These are phyloP conservation scores for Phycodurus eques DNA, from an alignment of 2,113 vertebrate genomes.

Conservation along the genomic window DNA sequence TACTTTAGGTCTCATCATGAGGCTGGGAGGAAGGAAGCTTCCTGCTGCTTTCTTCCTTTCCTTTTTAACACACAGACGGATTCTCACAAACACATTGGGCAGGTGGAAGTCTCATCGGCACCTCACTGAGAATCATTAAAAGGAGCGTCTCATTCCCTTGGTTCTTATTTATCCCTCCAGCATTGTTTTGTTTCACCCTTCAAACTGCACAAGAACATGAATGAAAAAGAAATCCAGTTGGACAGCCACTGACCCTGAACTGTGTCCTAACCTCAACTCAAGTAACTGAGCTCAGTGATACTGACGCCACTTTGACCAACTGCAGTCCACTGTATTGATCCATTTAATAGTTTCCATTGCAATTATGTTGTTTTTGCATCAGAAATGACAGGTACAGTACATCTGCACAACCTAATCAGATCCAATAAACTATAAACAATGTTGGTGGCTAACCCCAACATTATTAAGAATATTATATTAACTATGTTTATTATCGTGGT, in stretches of 20 bases:
- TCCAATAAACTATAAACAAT: background rate
- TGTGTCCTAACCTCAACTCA: constrained; percentile 23
- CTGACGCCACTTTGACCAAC: constrained; percentile 32
- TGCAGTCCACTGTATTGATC: background rate
- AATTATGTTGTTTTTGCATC: background rate
- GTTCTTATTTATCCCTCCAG: constrained; percentile 26
- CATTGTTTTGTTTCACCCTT: constrained; percentile 18
- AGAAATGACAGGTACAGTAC: background rate
- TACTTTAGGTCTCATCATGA: constrained; percentile 20
- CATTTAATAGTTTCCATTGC: background rate
- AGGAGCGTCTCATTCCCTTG: constrained; percentile 23
- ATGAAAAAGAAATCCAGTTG: constrained; percentile 24
- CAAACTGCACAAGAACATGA: constrained; percentile 22
- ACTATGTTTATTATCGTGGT: too few species aligned
- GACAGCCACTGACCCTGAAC: constrained; percentile 23
- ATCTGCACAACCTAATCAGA: background rate
- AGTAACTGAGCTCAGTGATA: constrained; percentile 6
- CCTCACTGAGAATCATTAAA: constrained; percentile 31
- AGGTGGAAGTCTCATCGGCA: constrained; percentile 25
- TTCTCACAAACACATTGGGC: constrained; percentile 30
- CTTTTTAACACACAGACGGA: constrained; percentile 12
- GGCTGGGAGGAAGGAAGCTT: constrained; percentile 41
- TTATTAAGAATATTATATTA: background rate
- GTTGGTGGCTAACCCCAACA: too few species aligned
- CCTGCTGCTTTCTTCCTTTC: constrained; percentile 44